Evolutionary conservation across 2,113 vertebrate genomes (phyloP), one percentile per base, ranked within the genome.

Genomic region (Cairina moschata): DNA sequence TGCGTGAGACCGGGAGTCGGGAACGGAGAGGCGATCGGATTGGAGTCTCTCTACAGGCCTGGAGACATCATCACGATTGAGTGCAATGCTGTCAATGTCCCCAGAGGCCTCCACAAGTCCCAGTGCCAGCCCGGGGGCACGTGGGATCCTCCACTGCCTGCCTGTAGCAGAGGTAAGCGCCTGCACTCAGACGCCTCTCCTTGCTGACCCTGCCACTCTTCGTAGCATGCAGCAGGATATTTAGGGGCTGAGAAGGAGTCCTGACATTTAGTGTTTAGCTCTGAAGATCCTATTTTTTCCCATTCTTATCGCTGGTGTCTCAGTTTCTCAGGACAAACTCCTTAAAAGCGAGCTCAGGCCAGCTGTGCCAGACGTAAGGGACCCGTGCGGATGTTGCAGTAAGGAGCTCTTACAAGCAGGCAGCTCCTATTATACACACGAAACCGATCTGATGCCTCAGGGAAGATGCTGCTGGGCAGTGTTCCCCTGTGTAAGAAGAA

Each of bases 121-220:
- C 93, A 85, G 32, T 97, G 95, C 83, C 92, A 74, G 65, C 84
- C 82, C 22, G 28, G 78, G 55, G 68, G 71, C 40, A 94, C 74
- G 26, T 86, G 95, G 95, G 90, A 81, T 86, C 95, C 94, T 52
- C 52, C 83, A 54, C 17, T 32, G 46, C 95, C 91, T 7, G 4
- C 25, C 59, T 93, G 80, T 76, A 84, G 75, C 62, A 84, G 80
- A 93, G 95, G 92, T 96, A 90, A 95, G 79, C 14, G 9, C 5
- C 26, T 23, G 28, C 6, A 44, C 55, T n/a, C 25, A 17, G 65
- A 7, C 9, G 9, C 8, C 21, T 44, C 17, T 42, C 34, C 16
- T 50, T 48, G 31, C 5, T 13, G 38, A 34, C 40, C 28, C 34
- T 44, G 34, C 11, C 28, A 4, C 60, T 67, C 34, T 13, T 13